These are phyloP conservation scores for Halictus ligatus DNA, from an alignment of 2,888 invertebrate genomes.

Conservation along the genomic window DNA sequence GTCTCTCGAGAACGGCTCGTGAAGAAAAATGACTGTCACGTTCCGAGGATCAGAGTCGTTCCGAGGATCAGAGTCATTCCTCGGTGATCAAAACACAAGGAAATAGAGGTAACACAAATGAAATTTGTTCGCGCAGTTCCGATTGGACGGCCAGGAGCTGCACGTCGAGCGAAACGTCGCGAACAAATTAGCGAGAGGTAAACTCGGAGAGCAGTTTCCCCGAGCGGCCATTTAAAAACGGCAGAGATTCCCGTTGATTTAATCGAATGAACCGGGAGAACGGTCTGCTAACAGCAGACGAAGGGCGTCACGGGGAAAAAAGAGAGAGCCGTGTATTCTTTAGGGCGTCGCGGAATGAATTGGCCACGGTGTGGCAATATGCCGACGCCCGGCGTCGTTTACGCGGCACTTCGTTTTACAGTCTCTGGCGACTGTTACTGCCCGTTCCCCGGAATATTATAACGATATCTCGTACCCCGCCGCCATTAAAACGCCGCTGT, in stretches of 20 bases:
- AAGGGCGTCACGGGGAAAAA: not conserved
- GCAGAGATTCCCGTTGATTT: conserved; percentile 32
- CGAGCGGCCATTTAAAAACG: conserved; percentile 17
- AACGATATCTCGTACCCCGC: conserved; percentile 27
- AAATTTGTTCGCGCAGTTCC: not conserved
- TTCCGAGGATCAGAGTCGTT: too few relatives aligned
- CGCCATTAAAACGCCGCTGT: not conserved
- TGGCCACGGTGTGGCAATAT: conserved; percentile 54
- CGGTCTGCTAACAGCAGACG: conserved; percentile 29
- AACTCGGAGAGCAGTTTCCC: not conserved
- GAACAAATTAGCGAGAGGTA: not conserved
- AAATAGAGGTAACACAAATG: too few relatives aligned
- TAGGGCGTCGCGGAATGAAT: conserved; percentile 50
- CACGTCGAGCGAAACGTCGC: not conserved
- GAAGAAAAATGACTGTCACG: too few relatives aligned
- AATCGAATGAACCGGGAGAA: conserved; percentile 29
- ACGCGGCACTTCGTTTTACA: conserved; percentile 63
- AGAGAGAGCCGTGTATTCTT: conserved; percentile 26
- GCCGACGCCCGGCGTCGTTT: conserved; percentile 57
- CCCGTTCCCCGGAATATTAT: conserved; percentile 36
- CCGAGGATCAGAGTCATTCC: too few relatives aligned
- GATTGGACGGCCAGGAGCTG: not conserved
- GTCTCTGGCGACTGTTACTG: conserved; percentile 47
- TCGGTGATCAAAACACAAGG: too few relatives aligned
- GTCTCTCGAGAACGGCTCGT: too few relatives aligned